Evolutionary conservation across 2,113 vertebrate species (phyloP), one percentile per base, ranked within the genome.

Genomic region (Phalacrocorax pelagicus): DNA sequence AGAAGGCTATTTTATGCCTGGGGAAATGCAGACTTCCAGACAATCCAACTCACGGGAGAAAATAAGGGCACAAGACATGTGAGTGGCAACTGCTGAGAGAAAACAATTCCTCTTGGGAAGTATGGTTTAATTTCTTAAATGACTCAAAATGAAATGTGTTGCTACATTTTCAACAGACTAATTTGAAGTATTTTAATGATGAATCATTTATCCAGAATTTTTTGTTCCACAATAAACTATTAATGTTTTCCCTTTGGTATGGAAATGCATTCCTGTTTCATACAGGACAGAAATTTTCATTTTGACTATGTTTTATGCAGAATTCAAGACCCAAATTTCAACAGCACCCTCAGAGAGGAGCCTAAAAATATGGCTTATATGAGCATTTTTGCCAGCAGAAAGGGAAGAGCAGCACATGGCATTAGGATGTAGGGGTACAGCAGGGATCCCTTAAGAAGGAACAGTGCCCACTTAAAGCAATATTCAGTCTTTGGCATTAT

Each of bases 381-480:
- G 14, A 61, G 8, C 14, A 22, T 72, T 77, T 80, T n/a, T 42
- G 6, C 14, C 23, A 78, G 5, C 21, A 73, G 58, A 77, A 88
- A 83, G 18, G 5, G 11, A 83, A 66, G 8, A 66, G 8, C 34
- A 54, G 19, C 18, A 11, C 11, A 2, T 1, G 44, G 9, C 7
- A 0, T 2, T 84, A 55, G 14, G 7, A 40, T 42, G 6, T 40
- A 58, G 5, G 13, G 1, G 2, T 63, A 36, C 12, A 29, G 5
- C 6, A 34, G 26, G 20, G 3, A 8, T 52, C 14, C 51, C 9
- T 86, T 46, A 21, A 10, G 3, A 5, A 44, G 12, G 24, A 80
- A 27, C 2, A 62, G 9, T 46, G 7, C 3, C 16, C 2, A 6
- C 46, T 58, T 66, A 69, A 81, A 67, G 11, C 44, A 77, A 6